Evolutionary conservation across 64 coral and sea anemone species (phyloP), one percentile per base, ranked within the genome.

Genomic region (Acropora tenuis): DNA sequence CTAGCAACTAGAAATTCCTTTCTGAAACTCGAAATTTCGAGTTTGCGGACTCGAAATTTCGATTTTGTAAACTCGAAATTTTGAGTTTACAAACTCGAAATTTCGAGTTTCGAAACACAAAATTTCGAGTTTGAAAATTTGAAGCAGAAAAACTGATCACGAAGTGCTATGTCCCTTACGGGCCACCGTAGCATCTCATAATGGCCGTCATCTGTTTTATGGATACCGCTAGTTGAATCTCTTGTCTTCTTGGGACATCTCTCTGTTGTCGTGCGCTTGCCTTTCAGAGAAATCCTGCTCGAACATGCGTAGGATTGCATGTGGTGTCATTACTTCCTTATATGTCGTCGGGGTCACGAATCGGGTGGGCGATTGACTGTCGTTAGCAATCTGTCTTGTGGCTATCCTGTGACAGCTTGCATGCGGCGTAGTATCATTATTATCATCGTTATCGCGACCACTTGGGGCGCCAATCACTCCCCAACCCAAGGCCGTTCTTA

Each of bases 381-480:
- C 88, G 6, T 76, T 44, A 19, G 69, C 65, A 41, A 5, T 19
- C 50, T 53, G 50, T 94, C 59, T 78, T 87, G 75, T 89, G 48
- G 42, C 82, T 80, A 53, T 89, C 79, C 42, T 84, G 30, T 53
- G 20, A 43, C 6, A 90, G 55, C 19, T 89, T 82, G 20, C 78
- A 50, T 73, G 55, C 17, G 72, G 88, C 92, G 80, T 94, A 79
- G 73, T 75, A 68, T 41, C 67, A 82, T 45, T 59, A 82, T 8
- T 78, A 87, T 83, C 75, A 58, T 5, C 7, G 52, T 79, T 45
- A 89, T 89, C 82, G 58, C 49, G 49, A 58, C 67, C 49, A 65
- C 89, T 67, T 76, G 74, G 52, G 69, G 89, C 82, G 60, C 87
- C 74, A 89, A 89, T 61, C 16, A 89, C 74, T 89, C 87, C 87